phyloP scores from a whole-genome alignment of 2,113 vertebrate species.

The Stomatorhinus ivindoensis region DNA sequence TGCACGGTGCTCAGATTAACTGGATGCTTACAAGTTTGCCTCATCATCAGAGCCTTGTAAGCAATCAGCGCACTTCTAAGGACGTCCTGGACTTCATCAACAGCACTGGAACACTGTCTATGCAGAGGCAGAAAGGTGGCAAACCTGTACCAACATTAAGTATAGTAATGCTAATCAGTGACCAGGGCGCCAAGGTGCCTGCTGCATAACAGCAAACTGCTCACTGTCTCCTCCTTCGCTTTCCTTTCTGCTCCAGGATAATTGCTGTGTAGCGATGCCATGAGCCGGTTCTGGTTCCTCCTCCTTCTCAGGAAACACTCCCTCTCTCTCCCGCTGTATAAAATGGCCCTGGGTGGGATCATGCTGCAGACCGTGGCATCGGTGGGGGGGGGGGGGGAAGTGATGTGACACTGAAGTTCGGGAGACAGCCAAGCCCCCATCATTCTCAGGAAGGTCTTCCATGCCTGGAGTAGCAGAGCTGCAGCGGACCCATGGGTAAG shows the following conservation, averaged over 20 bases:
- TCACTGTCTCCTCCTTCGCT: background rate
- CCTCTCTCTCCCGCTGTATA: slow-evolving; percentile 40
- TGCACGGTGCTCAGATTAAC: background rate
- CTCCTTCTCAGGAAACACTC: slow-evolving; percentile 38
- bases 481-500: slow-evolving; percentile 10
- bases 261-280: slow-evolving; percentile 53
- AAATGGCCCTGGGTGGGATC: slow-evolving; percentile 42
- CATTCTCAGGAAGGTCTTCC: background rate
- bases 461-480: background rate
- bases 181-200: too few relatives aligned
- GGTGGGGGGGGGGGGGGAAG: slow-evolving; percentile 17
- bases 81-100: background rate
- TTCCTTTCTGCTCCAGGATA: slow-evolving; percentile 31
- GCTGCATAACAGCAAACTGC: slow-evolving; percentile 10
- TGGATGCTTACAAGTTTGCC: background rate
- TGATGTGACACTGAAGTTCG: slow-evolving; percentile 21
- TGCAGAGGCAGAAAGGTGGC: too few relatives aligned
- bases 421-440: slow-evolving; percentile 29
- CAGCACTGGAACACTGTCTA: background rate
- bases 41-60: background rate
- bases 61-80: background rate
- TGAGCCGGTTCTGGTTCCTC: slow-evolving; percentile 43
- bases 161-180: background rate
- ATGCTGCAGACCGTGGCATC: slow-evolving; percentile 36
- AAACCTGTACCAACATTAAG: background rate